Percentiles rank a stretch among this genome's conserved stretches.
phyloP scores from a whole-genome alignment of 2,113 vertebrate genomes.

The Zosterops pallidus region DNA sequence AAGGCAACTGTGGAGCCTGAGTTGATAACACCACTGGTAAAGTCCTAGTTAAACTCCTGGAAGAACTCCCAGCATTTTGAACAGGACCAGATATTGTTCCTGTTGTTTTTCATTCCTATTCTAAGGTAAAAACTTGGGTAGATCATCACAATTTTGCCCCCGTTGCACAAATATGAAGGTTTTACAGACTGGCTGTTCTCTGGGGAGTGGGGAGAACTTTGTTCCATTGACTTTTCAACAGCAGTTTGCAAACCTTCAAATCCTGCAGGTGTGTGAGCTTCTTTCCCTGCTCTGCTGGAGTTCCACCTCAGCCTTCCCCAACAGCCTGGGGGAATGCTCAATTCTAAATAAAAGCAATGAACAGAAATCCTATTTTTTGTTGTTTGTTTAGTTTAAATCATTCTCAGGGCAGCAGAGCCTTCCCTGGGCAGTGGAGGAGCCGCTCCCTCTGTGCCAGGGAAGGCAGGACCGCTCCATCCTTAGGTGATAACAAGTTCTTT shows the following conservation, averaged over 20 bases:
- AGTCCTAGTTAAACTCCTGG: background rate
- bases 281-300: background rate
- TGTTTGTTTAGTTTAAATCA: background rate
- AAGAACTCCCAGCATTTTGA: background rate
- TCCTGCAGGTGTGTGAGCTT: background rate
- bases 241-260: background rate
- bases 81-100: background rate
- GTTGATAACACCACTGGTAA: background rate
- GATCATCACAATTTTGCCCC: background rate
- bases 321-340: background rate
- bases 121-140: background rate
- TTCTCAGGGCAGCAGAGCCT: background rate
- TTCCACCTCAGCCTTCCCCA: background rate
- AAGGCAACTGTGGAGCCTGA: background rate
- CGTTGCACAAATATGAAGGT: background rate
- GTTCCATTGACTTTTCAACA: background rate
- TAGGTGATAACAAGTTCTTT: background rate
- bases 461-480: rapidly evolving
- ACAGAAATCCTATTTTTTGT: background rate
- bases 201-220: background rate
- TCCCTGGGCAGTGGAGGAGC: background rate
- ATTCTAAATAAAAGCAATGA: background rate
- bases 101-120: background rate
- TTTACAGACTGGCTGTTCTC: background rate
- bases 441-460: background rate